Base-by-base conservation (phyloP, 2,113 vertebrate species). In the Petroica traversi region DNA sequence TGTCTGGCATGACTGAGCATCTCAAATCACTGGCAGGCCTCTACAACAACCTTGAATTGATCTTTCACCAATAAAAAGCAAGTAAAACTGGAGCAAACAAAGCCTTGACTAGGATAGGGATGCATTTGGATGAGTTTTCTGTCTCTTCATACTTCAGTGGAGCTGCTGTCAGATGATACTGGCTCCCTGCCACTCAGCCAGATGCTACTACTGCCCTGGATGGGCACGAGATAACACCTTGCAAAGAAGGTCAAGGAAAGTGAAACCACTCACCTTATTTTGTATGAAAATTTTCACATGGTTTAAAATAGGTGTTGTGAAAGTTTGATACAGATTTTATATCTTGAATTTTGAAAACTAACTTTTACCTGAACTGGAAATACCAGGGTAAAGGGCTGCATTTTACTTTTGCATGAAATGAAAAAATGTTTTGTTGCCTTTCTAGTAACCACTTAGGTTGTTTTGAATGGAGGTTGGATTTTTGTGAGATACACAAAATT, bases 1-100 rank as follows among this genome's bases (percentile, higher is more conserved):
- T 2, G 0, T 24, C 9, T 12, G 68, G 36, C 41, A 61, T 1
- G 3, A 49, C 38, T 7, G 31, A 1, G 0, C 43, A 33, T 63
- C 51, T 58, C 48, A 26, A 31, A 74, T 28, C 68, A 40, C 45
- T 28, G 3, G 0, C 34, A 12, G 18, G 41, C 29, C 48, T 63
- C 24, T 23, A 4, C 0, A 1, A 49, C 1, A 8, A 38, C 10
- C 45, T 68, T 14, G 15, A 69, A 43, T 1, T 3, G 34, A 49
- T 16, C 36, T 81, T 48, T 34, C 5, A 3, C 19, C 38, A 71
- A 48, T 9, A 45, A 61, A 49, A 41, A 45, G 13, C 1, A 1
- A 66, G 25, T 8, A 49, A 54, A 93, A 84, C 15, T n/a, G 41
- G 55, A 71, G 55, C 25, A 75, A 73, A 43, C 4, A 19, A 90